phyloP scores from a whole-genome alignment of 2,797 vertebrate species.

The Sebastes oblongus region DNA sequence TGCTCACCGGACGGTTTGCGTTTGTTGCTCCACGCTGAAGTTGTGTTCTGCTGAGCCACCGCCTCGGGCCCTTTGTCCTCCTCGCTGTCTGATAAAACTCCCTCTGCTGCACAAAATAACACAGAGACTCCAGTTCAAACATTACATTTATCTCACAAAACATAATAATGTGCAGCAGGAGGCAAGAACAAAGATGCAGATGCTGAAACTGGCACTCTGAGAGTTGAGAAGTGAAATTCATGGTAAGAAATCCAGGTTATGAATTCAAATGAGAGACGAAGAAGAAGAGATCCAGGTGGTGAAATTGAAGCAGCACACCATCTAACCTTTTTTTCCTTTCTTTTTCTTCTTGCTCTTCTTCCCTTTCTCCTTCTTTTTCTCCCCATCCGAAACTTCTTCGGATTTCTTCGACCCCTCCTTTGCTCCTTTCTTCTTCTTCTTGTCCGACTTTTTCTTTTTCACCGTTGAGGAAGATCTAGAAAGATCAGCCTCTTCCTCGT shows the following conservation, averaged over 20 bases:
- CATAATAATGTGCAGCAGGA: background rate
- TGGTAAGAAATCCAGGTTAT: background rate
- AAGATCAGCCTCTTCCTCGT: constrained; percentile 48
- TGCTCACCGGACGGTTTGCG: constrained; percentile 86
- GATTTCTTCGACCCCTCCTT: constrained; percentile 55
- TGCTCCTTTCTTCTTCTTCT: constrained; percentile 59
- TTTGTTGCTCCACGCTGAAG: constrained; percentile 86
- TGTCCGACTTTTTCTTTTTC: constrained; percentile 68
- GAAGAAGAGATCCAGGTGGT: constrained; percentile 8
- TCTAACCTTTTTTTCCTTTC: constrained; percentile 77
- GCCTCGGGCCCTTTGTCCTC: constrained; percentile 87
- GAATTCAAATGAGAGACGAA: background rate
- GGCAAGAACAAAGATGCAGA: background rate
- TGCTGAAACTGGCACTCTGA: background rate
- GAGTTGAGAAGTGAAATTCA: background rate
- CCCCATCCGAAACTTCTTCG: constrained; percentile 39
- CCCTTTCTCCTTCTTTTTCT: constrained; percentile 59
- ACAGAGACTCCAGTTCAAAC: constrained; percentile 16
- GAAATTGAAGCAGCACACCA: constrained; percentile 46
- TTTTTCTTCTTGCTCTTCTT: constrained; percentile 74
- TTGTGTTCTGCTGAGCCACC: constrained; percentile 79
- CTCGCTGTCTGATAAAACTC: constrained; percentile 90
- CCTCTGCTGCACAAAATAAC: constrained; percentile 80
- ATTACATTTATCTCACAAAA: background rate
- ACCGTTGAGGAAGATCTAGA: constrained; percentile 12